Evolutionary conservation across 2,888 invertebrate species (phyloP), one percentile per base, ranked within the genome.

Genomic region (Epinotia brunnichana): DNA sequence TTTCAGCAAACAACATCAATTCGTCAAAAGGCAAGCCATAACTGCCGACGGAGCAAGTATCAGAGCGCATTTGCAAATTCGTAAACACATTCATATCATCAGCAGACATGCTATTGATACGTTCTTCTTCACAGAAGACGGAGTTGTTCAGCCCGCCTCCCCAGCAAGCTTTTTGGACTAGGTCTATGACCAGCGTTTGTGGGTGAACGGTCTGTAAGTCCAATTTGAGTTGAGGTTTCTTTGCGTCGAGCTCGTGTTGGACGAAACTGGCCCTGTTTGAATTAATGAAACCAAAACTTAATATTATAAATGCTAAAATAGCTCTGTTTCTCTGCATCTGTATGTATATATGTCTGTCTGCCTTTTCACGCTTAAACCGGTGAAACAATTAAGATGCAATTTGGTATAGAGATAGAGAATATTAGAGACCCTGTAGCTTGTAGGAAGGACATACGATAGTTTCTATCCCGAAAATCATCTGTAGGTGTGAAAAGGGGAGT

Each of bases 21-120:
- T 91, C 90, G 4, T 91, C 90, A 69, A 87, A 90, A 0, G 88
- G 85, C 10, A 91, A 72, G 0, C 92, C 91, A 0, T 85, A 77
- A 74, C 87, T 89, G 1, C 85, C 87, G 0, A 92, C 83, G 0
- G 86, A 77, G 67, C 91, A 91, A 2, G 79, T 76, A 10, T 82
- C 81, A 0, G 86, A 78, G 61, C 78, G 85, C 74, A 84, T 90
- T 74, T 89, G 80, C 0, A 67, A 71, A 4, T 67, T 69, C 0
- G 80, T 81, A 70, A 82, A 92, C 10, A 75, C 69, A 21, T 78
- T 77, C 4, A 92, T 68, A 0, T 19, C 70, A 0, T 80, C 75
- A 2, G 79, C 80, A 0, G 73, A 67, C 82, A 92, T 90, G 41
- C 51, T 68, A 1, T 80, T 79, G 39, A 90, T 82, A 53, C 89